Evolutionary conservation across 2,888 invertebrate genomes (phyloP), one percentile per base, ranked within the genome.

Genomic region (Stenodera caucasica): DNA sequence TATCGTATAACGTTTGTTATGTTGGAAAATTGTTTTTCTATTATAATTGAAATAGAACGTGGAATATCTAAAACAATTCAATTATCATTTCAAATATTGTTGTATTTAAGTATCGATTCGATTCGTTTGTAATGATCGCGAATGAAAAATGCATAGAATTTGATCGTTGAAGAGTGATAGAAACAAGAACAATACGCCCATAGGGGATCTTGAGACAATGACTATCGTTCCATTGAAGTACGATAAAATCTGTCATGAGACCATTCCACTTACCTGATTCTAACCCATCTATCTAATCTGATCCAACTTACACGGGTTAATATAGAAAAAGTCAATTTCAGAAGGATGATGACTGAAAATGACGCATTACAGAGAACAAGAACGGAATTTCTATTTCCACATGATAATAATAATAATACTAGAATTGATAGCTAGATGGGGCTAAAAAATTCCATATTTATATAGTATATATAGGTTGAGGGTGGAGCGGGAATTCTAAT

Each of bases 401-500:
- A 40, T 40, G 8, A 15, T 12, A 11, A 32, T 32, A 32, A 9
- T 1, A n/a, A 35, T 14, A 40, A 26, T 26, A 26, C 26, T 26
- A 26, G 26, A 5, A 5, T 26, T 26, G 5, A 5, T 26, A 5
- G 2, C 26, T 26, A 5, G 2, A 5, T 26, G 26, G n/a, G n/a
- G n/a, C n/a, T n/a, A n/a, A n/a, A n/a, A 26, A 26, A 4, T 26
- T 26, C 5, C 5, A 4, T 26, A 26, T 26, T 26, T 26, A 4
- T 4, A 5, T 5, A 4, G 2, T 26, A 26, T 26, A 4, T 26
- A 37, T 35, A 40, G n/a, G 40, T 40, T 18, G 18, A 15, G 11
- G 1, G 32, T 14, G 11, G 11, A 67, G 72, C 65, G 66, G 68
- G 72, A 70, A 74, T 71, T 74, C 74, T 76, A 77, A 77, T 77